Evolutionary conservation across 2,888 invertebrate species (phyloP).

Genomic region (Agrochola lota): DNA sequence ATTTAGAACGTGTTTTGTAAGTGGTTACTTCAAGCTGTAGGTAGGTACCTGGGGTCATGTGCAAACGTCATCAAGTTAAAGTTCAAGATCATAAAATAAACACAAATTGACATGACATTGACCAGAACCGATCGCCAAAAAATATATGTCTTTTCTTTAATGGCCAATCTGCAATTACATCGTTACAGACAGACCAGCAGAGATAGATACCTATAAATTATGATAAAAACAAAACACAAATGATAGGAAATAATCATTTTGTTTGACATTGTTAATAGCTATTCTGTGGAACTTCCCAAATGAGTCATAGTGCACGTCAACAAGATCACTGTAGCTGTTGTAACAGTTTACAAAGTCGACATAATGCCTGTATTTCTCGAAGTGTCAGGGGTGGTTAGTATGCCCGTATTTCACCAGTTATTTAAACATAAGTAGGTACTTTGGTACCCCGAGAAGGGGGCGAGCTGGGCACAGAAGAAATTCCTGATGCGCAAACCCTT

Average conservation of each 20-base stretch:
- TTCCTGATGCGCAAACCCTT: too few relatives aligned
- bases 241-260: too few relatives aligned
- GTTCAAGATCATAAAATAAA: conserved; percentile 36
- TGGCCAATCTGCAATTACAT: too few relatives aligned
- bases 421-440: background rate
- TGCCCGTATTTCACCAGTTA: background rate
- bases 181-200: too few relatives aligned
- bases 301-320: background rate
- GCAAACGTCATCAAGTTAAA: conserved; percentile 30
- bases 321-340: too few relatives aligned
- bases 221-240: too few relatives aligned
- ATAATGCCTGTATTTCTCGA: background rate
- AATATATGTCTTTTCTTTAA: too few relatives aligned
- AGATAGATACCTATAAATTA: too few relatives aligned
- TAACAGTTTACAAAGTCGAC: background rate
- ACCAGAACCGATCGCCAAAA: too few relatives aligned
- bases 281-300: background rate
- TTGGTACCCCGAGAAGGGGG: background rate
- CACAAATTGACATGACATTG: conserved; percentile 1
- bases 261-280: background rate
- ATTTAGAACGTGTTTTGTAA: conserved; percentile 26
- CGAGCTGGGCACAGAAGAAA: background rate
- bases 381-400: background rate
- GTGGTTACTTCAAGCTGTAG: conserved; percentile 25
- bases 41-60: conserved; percentile 30